A percentile compares a stretch with the other conserved stretches of the same genome.
Conservation (phyloP, 2,797 vertebrate genomes). For the Rousettus madagascariensis region DNA sequence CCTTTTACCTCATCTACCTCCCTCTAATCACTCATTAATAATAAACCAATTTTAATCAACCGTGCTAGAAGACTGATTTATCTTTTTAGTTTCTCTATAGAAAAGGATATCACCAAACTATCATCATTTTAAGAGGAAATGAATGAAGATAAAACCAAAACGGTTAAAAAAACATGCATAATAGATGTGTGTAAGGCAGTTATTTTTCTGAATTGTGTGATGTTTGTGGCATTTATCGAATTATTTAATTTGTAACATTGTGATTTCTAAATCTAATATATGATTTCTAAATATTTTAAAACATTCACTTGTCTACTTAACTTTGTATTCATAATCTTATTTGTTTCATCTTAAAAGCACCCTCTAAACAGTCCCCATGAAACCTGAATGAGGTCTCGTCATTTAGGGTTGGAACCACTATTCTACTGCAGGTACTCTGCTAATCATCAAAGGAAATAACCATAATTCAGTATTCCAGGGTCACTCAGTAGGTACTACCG, state of each 20-base stretch:
- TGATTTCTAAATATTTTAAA: conserved; percentile 37
- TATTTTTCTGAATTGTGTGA: conserved; percentile 1
- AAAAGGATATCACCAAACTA: conserved; percentile 23
- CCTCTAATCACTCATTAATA: conserved; percentile 21
- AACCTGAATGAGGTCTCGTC: not conserved
- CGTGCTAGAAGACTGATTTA: not conserved
- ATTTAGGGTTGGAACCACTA: not conserved
- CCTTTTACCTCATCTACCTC: too few relatives aligned
- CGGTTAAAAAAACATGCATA: not conserved
- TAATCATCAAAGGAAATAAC: conserved; percentile 19
- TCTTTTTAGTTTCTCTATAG: not conserved
- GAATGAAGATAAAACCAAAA: not conserved
- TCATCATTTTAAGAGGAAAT: not conserved
- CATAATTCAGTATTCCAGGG: not conserved
- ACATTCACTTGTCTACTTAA: not conserved
- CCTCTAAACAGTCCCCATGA: not conserved
- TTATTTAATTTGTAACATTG: conserved; percentile 4
- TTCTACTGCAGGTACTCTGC: not conserved
- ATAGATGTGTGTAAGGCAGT: not conserved
- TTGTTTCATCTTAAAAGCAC: not conserved
- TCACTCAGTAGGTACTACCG: not conserved
- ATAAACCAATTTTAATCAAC: conserved; percentile 29
- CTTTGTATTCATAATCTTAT: not conserved
- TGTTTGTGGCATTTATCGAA: not conserved
- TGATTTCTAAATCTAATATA: conserved; percentile 24